Evolutionary conservation across 2,888 invertebrate genomes (phyloP), one percentile per base, ranked within the genome.

Genomic region (Blastobasis lacticolella): DNA sequence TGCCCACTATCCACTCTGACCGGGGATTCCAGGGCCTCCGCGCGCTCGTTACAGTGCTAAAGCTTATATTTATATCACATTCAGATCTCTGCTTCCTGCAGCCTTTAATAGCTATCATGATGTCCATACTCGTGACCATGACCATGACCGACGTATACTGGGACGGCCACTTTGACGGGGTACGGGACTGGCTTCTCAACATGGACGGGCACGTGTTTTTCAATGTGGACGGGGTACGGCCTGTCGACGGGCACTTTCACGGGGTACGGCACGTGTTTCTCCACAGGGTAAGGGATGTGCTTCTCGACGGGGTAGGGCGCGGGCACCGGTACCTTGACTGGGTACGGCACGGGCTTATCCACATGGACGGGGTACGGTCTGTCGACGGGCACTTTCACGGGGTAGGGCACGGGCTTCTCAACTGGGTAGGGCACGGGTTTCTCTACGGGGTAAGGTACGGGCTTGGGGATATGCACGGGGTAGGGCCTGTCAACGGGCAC

Each of bases 271-370:
- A 93, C 90, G 54, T 85, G 90, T 71, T 90, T 93, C 71, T 93
- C 93, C 0, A 91, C 91, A 8, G 92, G 92, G 71, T 91, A 91
- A 4, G 92, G 92, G 57, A 91, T 87, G 71, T 90, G 82, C 64
- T 90, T 90, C 69, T 89, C 89, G 37, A 90, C 90, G 63, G 90
- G 90, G 76, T 92, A 91, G 0, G 92, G 92, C 9, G 92, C 92
- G 54, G 92, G 90, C 48, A 91, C 90, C 46, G 89, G 92, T 7
- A 93, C 90, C 74, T 93, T 93, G 10, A 94, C 92, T 53, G 88
- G 89, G 75, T 88, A 87, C 38, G 81, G 84, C 45, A 87, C 80
- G 51, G 76, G 81, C 58, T 84, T 85, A 55, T 84, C 85, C 43
- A 85, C 79, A 52, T 83, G 84, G 37, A 84, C 85, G 53, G 88